Evolutionary conservation across 2,888 invertebrate genomes (phyloP).

Genomic region (Andrena marginata): DNA sequence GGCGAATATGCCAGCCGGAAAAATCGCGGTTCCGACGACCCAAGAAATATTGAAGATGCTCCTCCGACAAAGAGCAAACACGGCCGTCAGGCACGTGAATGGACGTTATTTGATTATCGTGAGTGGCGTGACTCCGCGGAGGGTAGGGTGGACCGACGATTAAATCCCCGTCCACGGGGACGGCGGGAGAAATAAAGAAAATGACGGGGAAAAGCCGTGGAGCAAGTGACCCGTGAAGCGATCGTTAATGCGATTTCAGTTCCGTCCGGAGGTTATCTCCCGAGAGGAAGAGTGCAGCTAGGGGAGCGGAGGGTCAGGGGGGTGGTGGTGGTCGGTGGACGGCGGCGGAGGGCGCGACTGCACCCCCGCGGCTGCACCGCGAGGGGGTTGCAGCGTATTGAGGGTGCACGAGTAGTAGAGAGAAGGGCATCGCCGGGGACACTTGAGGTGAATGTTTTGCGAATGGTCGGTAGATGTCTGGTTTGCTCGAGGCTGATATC

Average conservation of each 20-base stretch:
- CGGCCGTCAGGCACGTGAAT: constrained; percentile 12
- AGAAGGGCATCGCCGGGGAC: constrained; percentile 79
- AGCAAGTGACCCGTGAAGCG: constrained; percentile 59
- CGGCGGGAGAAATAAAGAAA: constrained; percentile 38
- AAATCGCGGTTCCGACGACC: not conserved
- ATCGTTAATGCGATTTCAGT: constrained; percentile 72
- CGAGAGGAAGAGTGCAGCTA: constrained; percentile 3
- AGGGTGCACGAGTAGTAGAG: constrained; percentile 60
- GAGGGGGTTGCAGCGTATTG: constrained; percentile 65
- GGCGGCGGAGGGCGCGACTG: constrained; percentile 53
- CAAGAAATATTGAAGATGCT: not conserved
- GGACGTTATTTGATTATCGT: constrained; percentile 34
- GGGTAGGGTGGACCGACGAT: constrained; percentile 31
- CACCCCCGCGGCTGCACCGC: constrained; percentile 54
- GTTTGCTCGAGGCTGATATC: constrained; percentile 84
- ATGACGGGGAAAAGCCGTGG: constrained; percentile 39
- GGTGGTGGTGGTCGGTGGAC: not conserved
- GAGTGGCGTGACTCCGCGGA: constrained; percentile 5
- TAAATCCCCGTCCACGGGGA: constrained; percentile 32
- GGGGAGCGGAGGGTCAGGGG: constrained; percentile 9
- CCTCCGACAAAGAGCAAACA: not conserved
- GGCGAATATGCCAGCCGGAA: not conserved
- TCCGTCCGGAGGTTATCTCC: constrained; percentile 45
- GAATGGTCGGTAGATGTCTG: constrained; percentile 85
- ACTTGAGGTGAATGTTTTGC: constrained; percentile 85